Percentiles rank a stretch among this genome's conserved stretches.
Conservation (phyloP, 2,888 invertebrate genomes). For the Apotomis capreana region DNA sequence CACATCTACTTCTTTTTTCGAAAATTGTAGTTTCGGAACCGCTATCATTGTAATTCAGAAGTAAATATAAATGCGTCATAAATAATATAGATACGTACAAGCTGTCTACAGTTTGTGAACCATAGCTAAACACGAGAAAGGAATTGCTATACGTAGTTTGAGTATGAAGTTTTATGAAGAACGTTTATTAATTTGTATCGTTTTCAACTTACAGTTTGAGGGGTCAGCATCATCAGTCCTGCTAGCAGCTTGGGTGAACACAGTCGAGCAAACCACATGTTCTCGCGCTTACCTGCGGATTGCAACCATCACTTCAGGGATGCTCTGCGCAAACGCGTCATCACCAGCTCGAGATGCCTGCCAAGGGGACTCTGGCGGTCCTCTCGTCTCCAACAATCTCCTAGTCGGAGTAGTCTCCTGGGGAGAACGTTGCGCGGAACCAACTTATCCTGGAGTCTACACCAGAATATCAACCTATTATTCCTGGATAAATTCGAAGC, state of each 20-base stretch:
- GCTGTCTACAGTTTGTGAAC: no score
- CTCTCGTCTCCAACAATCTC: slow-evolving; percentile 72
- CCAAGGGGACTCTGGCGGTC: slow-evolving; percentile 85
- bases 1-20: no score
- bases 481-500: slow-evolving; percentile 62
- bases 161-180: background rate
- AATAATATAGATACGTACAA: no score
- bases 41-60: no score
- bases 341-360: slow-evolving; percentile 73
- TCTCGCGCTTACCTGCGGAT: slow-evolving; percentile 64
- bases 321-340: slow-evolving; percentile 72
- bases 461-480: slow-evolving; percentile 74
- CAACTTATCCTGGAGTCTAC: slow-evolving; percentile 82
- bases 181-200: background rate
- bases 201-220: slow-evolving; percentile 60
- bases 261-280: slow-evolving; percentile 69
- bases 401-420: slow-evolving; percentile 83
- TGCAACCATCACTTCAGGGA: slow-evolving; percentile 63
- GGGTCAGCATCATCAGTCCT: slow-evolving; percentile 64
- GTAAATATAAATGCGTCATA: no score
- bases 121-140: no score
- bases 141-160: background rate
- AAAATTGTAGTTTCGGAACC: no score
- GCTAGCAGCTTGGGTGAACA: slow-evolving; percentile 66
- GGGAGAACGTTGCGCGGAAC: slow-evolving; percentile 82